These are phyloP conservation scores for Brachionus rubens DNA, from an alignment of 1,140 invertebrate genomes.

Conservation along the genomic window DNA sequence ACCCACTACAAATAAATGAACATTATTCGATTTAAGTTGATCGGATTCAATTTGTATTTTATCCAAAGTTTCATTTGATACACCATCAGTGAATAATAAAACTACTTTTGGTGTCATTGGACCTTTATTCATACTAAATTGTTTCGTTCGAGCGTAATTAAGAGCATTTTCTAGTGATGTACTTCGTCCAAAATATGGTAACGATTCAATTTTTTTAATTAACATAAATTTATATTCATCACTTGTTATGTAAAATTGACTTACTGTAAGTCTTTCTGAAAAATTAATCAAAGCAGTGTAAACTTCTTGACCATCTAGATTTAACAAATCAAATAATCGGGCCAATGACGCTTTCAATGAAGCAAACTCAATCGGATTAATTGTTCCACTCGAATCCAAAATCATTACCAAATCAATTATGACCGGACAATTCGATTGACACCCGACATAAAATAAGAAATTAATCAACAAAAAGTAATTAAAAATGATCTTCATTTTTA, in stretches of 20 bases:
- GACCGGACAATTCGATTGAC: neutral
- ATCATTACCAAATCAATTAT: neutral
- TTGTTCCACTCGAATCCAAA: conserved; percentile 4
- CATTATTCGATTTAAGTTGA: neutral
- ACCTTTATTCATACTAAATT: neutral
- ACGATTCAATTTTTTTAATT: neutral
- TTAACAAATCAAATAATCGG: neutral
- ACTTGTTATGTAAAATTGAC: neutral
- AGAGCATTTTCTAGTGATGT: neutral
- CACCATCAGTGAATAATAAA: neutral
- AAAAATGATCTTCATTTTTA: neutral
- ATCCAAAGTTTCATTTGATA: neutral
- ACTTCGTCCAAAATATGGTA: conserved; percentile 12
- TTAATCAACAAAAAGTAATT: neutral
- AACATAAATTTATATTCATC: neutral
- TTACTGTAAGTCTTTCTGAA: neutral
- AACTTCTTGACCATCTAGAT: neutral
- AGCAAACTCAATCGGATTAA: neutral
- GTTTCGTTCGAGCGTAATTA: neutral
- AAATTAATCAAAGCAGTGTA: neutral
- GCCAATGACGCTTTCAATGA: neutral
- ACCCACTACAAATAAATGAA: neutral
- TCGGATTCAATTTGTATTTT: neutral
- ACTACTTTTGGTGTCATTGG: neutral
- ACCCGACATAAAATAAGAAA: neutral